A percentile compares a stretch with the other conserved stretches of the same genome.
Evolutionary conservation across 2,797 vertebrate species (phyloP).

Genomic region (Potorous gilbertii): DNA sequence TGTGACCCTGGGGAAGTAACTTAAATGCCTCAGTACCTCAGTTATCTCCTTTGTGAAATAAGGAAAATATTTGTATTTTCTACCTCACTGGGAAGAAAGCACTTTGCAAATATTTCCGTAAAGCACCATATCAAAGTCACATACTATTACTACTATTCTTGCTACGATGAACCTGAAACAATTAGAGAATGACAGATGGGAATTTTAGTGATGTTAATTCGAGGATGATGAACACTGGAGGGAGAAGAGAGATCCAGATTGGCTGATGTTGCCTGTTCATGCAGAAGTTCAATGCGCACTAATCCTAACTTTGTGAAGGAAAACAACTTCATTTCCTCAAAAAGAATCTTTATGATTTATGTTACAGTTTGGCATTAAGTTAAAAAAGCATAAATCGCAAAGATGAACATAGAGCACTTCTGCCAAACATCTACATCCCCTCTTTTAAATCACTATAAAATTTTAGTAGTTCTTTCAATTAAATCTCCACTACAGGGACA

Average conservation of each 20-base stretch:
- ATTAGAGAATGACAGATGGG: neutral
- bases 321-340: slow-evolving; percentile 50
- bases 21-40: neutral
- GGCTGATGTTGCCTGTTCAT: slow-evolving; percentile 14
- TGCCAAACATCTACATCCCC: slow-evolving; percentile 50
- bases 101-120: neutral
- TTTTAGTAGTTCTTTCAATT: slow-evolving; percentile 39
- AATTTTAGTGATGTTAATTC: neutral
- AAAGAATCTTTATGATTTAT: slow-evolving; percentile 44
- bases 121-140: neutral
- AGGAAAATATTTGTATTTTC: neutral
- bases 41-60: neutral
- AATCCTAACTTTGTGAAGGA: slow-evolving; percentile 65
- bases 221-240: neutral
- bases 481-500: slow-evolving; percentile 41
- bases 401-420: slow-evolving; percentile 45
- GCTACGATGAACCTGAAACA: neutral
- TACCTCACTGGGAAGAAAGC: neutral
- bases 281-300: slow-evolving; percentile 27
- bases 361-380: slow-evolving; percentile 42
- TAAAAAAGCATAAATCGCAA: slow-evolving; percentile 35
- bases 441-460: slow-evolving; percentile 61
- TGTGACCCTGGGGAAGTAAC: neutral
- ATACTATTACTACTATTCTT: neutral
- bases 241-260: neutral